These are phyloP conservation scores for Masnerella sp. DNA, from an alignment of 2,888 invertebrate species.

Conservation along the genomic window DNA sequence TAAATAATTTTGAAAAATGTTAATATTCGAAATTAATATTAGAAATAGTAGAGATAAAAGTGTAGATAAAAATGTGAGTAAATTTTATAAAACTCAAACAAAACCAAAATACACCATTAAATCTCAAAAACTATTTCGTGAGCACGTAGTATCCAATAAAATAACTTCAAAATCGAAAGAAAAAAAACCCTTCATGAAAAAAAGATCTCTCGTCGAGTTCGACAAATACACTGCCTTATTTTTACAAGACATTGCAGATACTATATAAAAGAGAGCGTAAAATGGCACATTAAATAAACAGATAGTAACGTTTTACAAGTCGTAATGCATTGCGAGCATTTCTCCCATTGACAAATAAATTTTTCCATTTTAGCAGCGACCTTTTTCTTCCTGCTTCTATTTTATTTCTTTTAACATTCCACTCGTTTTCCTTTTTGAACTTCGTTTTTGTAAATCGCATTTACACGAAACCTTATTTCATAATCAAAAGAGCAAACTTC, in stretches of 20 bases:
- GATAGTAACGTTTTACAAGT: conserved; percentile 16
- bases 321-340: conserved; percentile 8
- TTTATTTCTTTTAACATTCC: neutral
- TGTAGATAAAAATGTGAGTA: too few relatives aligned
- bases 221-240: neutral
- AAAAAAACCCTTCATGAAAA: neutral
- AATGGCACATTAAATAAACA: conserved; percentile 24
- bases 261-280: conserved; percentile 7
- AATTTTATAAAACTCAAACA: too few relatives aligned
- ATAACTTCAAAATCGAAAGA: neutral
- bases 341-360: conserved; percentile 3
- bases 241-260: conserved; percentile 1
- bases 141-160: neutral
- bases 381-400: neutral
- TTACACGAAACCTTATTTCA: conserved; percentile 8
- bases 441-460: neutral
- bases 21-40: too few relatives aligned
- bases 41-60: too few relatives aligned
- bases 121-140: neutral
- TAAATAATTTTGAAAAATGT: too few relatives aligned
- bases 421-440: neutral
- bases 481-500: conserved; percentile 20
- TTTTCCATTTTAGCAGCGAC: too few relatives aligned
- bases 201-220: conserved; percentile 2
- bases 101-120: too few relatives aligned